These are phyloP conservation scores for Sialis fuliginosa DNA, from an alignment of 2,888 invertebrate genomes.

Conservation along the genomic window DNA sequence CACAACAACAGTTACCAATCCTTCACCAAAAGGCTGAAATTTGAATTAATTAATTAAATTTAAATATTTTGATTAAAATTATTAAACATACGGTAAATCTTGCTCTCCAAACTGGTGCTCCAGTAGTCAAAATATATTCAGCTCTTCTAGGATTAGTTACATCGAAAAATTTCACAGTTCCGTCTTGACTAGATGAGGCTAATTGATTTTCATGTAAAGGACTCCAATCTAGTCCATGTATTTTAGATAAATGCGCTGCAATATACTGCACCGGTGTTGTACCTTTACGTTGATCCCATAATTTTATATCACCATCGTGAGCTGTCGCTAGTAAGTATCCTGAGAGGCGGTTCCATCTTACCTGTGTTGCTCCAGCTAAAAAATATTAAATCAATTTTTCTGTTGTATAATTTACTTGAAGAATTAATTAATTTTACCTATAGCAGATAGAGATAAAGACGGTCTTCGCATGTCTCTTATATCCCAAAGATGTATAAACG, in stretches of 20 bases:
- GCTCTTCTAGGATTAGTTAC: conserved; percentile 69
- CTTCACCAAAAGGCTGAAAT: conserved; percentile 74
- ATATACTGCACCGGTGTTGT: conserved; percentile 80
- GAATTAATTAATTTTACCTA: conserved; percentile 40
- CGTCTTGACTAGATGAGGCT: conserved; percentile 88
- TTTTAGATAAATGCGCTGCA: conserved; percentile 77
- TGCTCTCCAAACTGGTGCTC: conserved; percentile 84
- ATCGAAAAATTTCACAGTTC: conserved; percentile 89
- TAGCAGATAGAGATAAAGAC: conserved; percentile 66
- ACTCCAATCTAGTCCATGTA: conserved; percentile 91
- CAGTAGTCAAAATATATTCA: conserved; percentile 69
- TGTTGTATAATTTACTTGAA: not conserved
- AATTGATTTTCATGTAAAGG: conserved; percentile 67
- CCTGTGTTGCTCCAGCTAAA: conserved; percentile 77
- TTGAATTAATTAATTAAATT: conserved; percentile 8
- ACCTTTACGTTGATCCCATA: conserved; percentile 88
- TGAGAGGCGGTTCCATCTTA: conserved; percentile 81
- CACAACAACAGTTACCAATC: conserved; percentile 78
- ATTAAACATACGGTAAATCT: conserved; percentile 48
- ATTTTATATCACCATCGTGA: conserved; percentile 87
- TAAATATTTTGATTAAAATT: conserved; percentile 3
- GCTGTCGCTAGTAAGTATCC: conserved; percentile 78
- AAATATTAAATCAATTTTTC: not conserved
- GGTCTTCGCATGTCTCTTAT: conserved; percentile 72
- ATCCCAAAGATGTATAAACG: conserved; percentile 89